Evolutionary conservation across 92 coral and sea anemone genomes (phyloP).

Genomic region (Zoanthus gigantus): DNA sequence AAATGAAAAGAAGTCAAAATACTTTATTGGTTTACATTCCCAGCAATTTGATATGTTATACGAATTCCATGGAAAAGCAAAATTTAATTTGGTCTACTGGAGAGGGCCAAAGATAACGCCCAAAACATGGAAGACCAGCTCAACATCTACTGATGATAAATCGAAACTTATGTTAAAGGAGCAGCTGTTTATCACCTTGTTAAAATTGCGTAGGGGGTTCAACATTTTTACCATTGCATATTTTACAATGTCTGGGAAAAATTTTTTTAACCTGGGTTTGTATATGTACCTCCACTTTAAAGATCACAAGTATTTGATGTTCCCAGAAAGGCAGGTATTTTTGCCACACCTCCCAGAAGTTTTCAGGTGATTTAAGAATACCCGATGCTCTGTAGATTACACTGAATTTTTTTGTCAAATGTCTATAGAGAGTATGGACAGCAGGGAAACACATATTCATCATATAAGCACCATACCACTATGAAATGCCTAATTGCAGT

Average conservation of each 20-base stretch:
- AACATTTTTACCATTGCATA: background rate
- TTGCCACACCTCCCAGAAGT: constrained; percentile 2
- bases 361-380: constrained; percentile 1
- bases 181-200: background rate
- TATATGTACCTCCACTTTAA: background rate
- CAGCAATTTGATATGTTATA: background rate
- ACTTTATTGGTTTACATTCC: constrained; percentile 14
- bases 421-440: constrained; percentile 15
- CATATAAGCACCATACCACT: background rate
- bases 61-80: background rate
- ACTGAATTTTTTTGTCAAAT: constrained; percentile 22
- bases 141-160: background rate
- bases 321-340: background rate
- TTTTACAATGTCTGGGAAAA: background rate
- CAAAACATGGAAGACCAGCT: background rate
- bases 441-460: background rate
- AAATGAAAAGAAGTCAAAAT: background rate
- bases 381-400: background rate
- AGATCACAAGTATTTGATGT: background rate
- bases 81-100: background rate
- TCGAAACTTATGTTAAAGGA: background rate
- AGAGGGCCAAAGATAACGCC: background rate
- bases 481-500: background rate
- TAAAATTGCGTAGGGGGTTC: background rate
- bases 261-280: constrained; percentile 2